Conservation (phyloP, 2,888 invertebrate species). For the Axea sp. region DNA sequence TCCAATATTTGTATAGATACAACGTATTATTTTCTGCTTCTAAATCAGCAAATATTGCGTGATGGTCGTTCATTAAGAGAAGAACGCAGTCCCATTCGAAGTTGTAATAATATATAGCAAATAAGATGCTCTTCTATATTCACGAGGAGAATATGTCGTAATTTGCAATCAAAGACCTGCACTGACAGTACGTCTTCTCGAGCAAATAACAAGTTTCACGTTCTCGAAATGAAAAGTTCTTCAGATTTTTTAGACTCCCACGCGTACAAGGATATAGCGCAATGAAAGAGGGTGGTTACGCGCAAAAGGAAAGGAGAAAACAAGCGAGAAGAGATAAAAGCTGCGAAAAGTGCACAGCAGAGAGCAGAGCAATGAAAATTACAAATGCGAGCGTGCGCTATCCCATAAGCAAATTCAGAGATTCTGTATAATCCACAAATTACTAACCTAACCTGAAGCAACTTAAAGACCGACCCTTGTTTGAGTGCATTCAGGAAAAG, state of each 20-base stretch:
- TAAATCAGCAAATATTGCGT: conserved; percentile 42
- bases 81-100: conserved; percentile 21
- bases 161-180: conserved; percentile 64
- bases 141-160: conserved; percentile 60
- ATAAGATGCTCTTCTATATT: conserved; percentile 54
- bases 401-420: conserved; percentile 61
- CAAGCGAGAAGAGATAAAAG: conserved; percentile 26
- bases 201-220: conserved; percentile 67
- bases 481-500: conserved; percentile 70
- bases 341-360: conserved; percentile 44
- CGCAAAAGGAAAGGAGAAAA: conserved; percentile 38
- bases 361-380: conserved; percentile 68
- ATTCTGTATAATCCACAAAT: conserved; percentile 74
- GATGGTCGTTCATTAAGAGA: conserved; percentile 41
- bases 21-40: conserved; percentile 42
- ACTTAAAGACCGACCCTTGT: conserved; percentile 73
- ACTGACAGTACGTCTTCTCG: conserved; percentile 50
- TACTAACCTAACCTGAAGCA: conserved; percentile 72
- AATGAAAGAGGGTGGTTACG: conserved; percentile 27
- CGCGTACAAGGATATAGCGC: conserved; percentile 42
- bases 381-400: conserved; percentile 69
- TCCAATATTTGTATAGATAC: conserved; percentile 25
- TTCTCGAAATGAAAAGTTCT: conserved; percentile 68
- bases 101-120: conserved; percentile 55
- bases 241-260: conserved; percentile 38